Percentiles rank a stretch among this genome's conserved stretches.
phyloP scores from a whole-genome alignment of 92 coral and sea anemone species.

The Epizoanthus stellaris region DNA sequence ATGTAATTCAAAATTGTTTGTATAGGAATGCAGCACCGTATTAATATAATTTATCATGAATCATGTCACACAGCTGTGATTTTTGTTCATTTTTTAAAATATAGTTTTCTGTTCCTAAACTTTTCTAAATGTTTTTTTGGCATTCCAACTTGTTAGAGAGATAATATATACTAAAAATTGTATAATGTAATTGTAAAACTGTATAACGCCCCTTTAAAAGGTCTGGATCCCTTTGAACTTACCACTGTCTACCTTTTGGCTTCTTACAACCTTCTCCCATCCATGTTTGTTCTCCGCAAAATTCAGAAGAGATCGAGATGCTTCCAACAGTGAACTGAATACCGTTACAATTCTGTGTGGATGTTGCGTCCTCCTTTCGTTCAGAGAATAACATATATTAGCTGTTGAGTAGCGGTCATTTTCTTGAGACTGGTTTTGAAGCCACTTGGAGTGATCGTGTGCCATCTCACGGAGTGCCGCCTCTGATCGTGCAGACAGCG shows the following conservation, averaged over 20 bases:
- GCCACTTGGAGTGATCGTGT: conserved; percentile 25
- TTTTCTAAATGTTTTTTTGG: too few relatives aligned
- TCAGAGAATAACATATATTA: conserved; percentile 68
- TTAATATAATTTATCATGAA: too few relatives aligned
- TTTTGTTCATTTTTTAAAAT: too few relatives aligned
- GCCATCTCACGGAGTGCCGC: conserved; percentile 61
- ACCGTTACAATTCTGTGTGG: conserved; percentile 60
- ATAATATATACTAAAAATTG: too few relatives aligned
- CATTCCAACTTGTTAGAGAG: too few relatives aligned
- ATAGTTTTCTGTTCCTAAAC: too few relatives aligned
- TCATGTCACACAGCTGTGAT: too few relatives aligned
- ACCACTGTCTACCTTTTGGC: conserved; percentile 17
- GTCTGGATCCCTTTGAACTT: not conserved
- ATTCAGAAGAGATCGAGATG: conserved; percentile 24
- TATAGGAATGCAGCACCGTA: too few relatives aligned
- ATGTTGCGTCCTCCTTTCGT: conserved; percentile 57
- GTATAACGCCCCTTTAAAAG: too few relatives aligned
- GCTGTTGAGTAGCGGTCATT: conserved; percentile 9
- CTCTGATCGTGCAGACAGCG: conserved; percentile 59
- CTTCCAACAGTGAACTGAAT: conserved; percentile 52
- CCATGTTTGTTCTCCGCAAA: conserved; percentile 46
- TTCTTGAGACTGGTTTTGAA: conserved; percentile 30
- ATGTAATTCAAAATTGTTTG: too few relatives aligned
- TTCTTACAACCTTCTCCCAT: conserved; percentile 52
- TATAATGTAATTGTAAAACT: too few relatives aligned